A percentile compares a stretch with the other conserved stretches of the same genome.
phyloP scores from a whole-genome alignment of 2,797 vertebrate species.

The Paedocypris micromegethes region DNA sequence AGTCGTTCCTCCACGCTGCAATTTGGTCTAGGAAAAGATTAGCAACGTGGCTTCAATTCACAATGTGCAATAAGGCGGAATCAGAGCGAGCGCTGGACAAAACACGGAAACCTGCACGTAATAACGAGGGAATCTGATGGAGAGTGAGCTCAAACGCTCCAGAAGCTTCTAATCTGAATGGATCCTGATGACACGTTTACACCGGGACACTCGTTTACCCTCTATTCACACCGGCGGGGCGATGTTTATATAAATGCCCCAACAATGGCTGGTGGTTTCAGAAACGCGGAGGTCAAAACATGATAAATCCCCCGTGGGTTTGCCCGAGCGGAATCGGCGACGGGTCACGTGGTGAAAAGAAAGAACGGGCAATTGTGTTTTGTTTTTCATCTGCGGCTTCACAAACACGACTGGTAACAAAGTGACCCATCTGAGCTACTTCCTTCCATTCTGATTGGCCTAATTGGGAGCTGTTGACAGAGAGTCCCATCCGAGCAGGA shows the following conservation, averaged over 20 bases:
- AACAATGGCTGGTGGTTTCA: slow-evolving; percentile 62
- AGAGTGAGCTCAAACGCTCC: neutral
- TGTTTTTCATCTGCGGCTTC: slow-evolving; percentile 69
- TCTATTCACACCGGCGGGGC: slow-evolving; percentile 59
- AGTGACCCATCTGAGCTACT: slow-evolving; percentile 74
- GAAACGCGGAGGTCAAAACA: slow-evolving; percentile 46
- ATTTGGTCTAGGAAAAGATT: no score
- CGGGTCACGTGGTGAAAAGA: slow-evolving; percentile 53
- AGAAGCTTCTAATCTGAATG: slow-evolving; percentile 18
- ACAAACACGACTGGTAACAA: slow-evolving; percentile 75
- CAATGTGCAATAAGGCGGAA: no score
- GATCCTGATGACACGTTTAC: slow-evolving; percentile 69
- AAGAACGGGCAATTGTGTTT: slow-evolving; percentile 69
- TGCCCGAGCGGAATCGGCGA: slow-evolving; percentile 53
- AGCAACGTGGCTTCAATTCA: no score
- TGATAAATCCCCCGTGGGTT: slow-evolving; percentile 59
- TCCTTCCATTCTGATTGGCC: slow-evolving; percentile 80
- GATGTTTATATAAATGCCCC: slow-evolving; percentile 68
- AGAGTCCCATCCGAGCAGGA: slow-evolving; percentile 76
- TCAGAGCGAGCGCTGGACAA: no score
- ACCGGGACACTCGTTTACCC: slow-evolving; percentile 63
- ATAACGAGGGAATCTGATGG: no score
- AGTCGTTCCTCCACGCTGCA: no score
- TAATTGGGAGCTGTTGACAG: slow-evolving; percentile 82
- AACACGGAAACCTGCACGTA: no score